Base-by-base conservation (phyloP, 1,140 invertebrate genomes). In the Drosophila ogumai region DNA sequence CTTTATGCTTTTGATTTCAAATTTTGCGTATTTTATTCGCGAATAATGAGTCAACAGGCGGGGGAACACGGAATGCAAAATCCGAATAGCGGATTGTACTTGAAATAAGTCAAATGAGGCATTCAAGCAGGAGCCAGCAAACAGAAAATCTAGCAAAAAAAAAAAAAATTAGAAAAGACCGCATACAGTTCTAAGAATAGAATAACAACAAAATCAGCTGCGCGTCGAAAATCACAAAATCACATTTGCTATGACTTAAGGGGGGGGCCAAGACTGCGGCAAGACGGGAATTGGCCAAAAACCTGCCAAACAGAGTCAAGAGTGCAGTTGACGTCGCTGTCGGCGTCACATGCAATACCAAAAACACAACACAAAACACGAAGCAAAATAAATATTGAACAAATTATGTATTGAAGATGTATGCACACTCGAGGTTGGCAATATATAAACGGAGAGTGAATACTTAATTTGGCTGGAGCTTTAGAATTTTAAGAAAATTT, bases 161-260 rank as follows among this genome's bases (percentile, higher is more conserved):
- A n/a, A n/a, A n/a, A 31, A 31, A 28, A 28, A 28, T 28, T 6
- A 6, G 41, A 43, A 69, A 46, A 57, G 75, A 54, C 59, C 50
- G 57, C 44, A 54, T 59, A 43, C 32, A 68, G 17, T 57, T 66
- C 84, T 87, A 88, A 81, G 47, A 74, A 84, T 88, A 87, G 75
- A 77, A 78, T 63, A 78, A 88, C 80, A 87, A 87, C 84, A 84
- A 78, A 88, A 91, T 91, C 88, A 91, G 87, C 87, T 91, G 88
- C 81, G 77, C 80, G 59, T 63, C 78, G 78, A 68, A 86, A 63
- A 81, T 88, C 84, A 90, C 77, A 61, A 86, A 63, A 79, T 88
- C 84, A 90, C 74, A 65, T 68, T 76, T 32, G 74, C 56, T 31
- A 36, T 52, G 47, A 49, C 38, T 54, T 60, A 17, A n/a, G 25